Conservation (phyloP, 2,797 vertebrate species). For the Notolepis coatsorum region DNA sequence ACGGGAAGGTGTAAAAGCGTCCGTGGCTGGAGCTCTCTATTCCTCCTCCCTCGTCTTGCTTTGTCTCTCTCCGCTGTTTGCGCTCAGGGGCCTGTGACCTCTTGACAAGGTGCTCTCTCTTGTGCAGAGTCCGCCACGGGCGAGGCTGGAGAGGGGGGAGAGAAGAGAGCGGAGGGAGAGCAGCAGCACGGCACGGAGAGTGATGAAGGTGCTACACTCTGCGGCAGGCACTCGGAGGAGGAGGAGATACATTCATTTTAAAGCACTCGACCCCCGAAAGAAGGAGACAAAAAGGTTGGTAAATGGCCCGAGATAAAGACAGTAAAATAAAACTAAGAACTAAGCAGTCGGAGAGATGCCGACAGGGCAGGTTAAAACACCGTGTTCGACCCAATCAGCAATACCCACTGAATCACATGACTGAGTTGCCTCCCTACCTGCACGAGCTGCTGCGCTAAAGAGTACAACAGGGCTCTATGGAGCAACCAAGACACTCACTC, state of each 20-base stretch:
- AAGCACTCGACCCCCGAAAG: conserved; percentile 44
- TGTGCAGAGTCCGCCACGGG: conserved; percentile 53
- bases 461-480: too few species aligned
- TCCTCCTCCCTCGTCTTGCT: conserved; percentile 32
- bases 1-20: conserved; percentile 12
- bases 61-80: conserved; percentile 51
- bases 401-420: too few species aligned
- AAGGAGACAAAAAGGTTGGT: conserved; percentile 40
- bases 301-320: conserved; percentile 4
- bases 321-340: neutral
- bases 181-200: conserved; percentile 30
- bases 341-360: too few species aligned
- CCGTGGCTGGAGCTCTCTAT: conserved; percentile 26
- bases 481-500: too few species aligned
- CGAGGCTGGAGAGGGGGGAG: too few species aligned
- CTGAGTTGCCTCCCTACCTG: too few species aligned
- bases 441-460: too few species aligned
- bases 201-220: conserved; percentile 55
- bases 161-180: too few species aligned
- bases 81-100: conserved; percentile 59
- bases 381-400: too few species aligned
- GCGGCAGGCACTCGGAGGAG: conserved; percentile 45
- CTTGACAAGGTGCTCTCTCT: conserved; percentile 63
- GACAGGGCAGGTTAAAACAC: too few species aligned
- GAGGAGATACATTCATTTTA: conserved; percentile 51